Conservation (phyloP, 2,888 invertebrate species). For the Abscondita cerata region DNA sequence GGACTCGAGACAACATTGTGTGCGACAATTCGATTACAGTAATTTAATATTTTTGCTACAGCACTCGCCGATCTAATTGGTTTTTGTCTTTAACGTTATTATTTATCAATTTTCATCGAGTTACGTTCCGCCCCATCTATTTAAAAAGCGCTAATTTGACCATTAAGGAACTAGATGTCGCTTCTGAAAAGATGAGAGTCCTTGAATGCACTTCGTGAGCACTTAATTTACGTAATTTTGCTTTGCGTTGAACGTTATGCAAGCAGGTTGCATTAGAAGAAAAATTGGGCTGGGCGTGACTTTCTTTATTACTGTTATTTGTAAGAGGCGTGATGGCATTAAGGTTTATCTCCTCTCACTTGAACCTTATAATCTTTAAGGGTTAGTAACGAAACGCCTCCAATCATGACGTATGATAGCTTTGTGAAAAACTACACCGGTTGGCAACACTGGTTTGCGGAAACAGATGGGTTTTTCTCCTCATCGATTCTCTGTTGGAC, state of each 20-base stretch:
- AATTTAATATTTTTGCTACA: too few species aligned
- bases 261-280: not conserved
- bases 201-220: slow-evolving; percentile 10
- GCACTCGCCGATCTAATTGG: too few species aligned
- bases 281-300: slow-evolving; percentile 10
- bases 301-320: slow-evolving; percentile 19
- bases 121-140: too few species aligned
- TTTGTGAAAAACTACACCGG: slow-evolving; percentile 36
- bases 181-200: slow-evolving; percentile 1
- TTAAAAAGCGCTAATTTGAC: too few species aligned
- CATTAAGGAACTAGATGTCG: too few species aligned
- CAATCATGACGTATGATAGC: slow-evolving; percentile 35
- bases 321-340: slow-evolving; percentile 26
- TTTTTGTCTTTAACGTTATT: too few species aligned
- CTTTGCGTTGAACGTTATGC: slow-evolving; percentile 14
- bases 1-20: too few species aligned
- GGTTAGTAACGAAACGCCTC: slow-evolving; percentile 17
- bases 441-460: slow-evolving; percentile 35
- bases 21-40: too few species aligned
- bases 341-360: slow-evolving; percentile 24
- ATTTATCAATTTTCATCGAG: too few species aligned
- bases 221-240: slow-evolving; percentile 26
- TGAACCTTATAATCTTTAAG: slow-evolving; percentile 30
- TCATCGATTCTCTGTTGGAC: slow-evolving; percentile 46
- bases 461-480: slow-evolving; percentile 46